These are phyloP conservation scores for Orius insidiosus DNA, from an alignment of 1,140 invertebrate species.

Conservation along the genomic window DNA sequence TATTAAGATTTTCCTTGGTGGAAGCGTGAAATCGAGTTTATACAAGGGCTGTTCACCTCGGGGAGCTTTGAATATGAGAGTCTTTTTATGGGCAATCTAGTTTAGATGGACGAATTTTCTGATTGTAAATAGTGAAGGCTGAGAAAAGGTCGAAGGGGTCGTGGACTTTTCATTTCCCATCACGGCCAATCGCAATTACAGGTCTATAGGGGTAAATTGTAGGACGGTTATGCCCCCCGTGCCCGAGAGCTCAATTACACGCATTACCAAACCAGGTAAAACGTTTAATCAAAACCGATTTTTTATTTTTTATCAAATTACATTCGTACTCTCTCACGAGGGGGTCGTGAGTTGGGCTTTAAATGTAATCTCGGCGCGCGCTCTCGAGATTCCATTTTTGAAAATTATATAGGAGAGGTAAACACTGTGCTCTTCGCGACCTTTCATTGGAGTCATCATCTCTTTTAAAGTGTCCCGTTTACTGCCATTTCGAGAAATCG, in stretches of 20 bases:
- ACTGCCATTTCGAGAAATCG: no score
- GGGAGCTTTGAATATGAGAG: no score
- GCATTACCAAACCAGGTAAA: conserved; percentile 3
- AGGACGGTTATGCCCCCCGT: background rate
- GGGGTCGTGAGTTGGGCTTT: background rate
- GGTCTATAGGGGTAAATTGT: background rate
- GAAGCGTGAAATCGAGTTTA: no score
- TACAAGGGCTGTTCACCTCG: no score
- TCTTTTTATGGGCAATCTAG: no score
- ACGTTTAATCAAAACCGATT: conserved; percentile 8
- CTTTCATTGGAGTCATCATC: no score
- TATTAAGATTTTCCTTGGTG: no score
- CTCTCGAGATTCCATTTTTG: background rate
- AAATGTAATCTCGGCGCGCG: background rate
- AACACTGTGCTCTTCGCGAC: no score
- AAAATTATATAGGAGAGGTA: conserved; percentile 1
- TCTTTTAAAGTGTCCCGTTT: no score
- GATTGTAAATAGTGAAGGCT: no score
- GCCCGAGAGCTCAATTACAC: conserved; percentile 1
- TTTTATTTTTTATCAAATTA: conserved; percentile 7
- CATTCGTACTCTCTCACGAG: conserved; percentile 5
- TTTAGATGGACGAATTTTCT: no score
- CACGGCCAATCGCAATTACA: conserved; percentile 4
- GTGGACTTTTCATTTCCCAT: conserved; percentile 6
- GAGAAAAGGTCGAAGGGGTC: no score